A percentile compares a stretch with the other conserved stretches of the same genome.
These are phyloP conservation scores for Trichomycterus rosablanca DNA, from an alignment of 2,113 vertebrate genomes.

Conservation along the genomic window DNA sequence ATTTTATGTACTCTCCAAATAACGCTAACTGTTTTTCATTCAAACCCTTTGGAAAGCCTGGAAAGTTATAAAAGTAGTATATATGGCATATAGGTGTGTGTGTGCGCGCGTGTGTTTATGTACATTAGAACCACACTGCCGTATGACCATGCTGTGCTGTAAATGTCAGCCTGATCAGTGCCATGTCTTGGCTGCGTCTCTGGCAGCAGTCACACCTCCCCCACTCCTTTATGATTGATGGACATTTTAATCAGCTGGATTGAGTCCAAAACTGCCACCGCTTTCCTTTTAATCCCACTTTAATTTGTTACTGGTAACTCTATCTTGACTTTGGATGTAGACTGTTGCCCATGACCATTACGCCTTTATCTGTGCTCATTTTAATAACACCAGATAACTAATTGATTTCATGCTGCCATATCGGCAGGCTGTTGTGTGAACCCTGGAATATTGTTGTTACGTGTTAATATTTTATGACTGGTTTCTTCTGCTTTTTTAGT, in stretches of 20 bases:
- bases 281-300: conserved; percentile 6
- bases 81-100: too few relatives aligned
- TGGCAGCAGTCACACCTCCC: background rate
- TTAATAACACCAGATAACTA: conserved; percentile 57
- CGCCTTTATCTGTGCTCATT: conserved; percentile 43
- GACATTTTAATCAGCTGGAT: conserved; percentile 46
- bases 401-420: conserved; percentile 62
- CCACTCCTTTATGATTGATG: conserved; percentile 16
- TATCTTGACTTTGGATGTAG: conserved; percentile 41
- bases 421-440: conserved; percentile 64
- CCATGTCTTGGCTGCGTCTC: conserved; percentile 15
- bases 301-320: conserved; percentile 50
- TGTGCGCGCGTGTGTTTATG: background rate
- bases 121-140: background rate
- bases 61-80: too few relatives aligned
- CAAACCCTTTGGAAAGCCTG: too few relatives aligned
- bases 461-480: conserved; percentile 61
- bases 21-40: too few relatives aligned
- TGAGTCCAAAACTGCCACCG: conserved; percentile 18
- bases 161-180: conserved; percentile 13
- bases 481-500: conserved; percentile 37
- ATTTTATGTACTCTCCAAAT: too few relatives aligned
- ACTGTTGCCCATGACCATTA: conserved; percentile 29
- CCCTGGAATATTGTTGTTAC: conserved; percentile 48
- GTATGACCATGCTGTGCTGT: conserved; percentile 3